Evolutionary conservation across 2,888 invertebrate genomes (phyloP).

Genomic region (Dermolepida albohirtum): DNA sequence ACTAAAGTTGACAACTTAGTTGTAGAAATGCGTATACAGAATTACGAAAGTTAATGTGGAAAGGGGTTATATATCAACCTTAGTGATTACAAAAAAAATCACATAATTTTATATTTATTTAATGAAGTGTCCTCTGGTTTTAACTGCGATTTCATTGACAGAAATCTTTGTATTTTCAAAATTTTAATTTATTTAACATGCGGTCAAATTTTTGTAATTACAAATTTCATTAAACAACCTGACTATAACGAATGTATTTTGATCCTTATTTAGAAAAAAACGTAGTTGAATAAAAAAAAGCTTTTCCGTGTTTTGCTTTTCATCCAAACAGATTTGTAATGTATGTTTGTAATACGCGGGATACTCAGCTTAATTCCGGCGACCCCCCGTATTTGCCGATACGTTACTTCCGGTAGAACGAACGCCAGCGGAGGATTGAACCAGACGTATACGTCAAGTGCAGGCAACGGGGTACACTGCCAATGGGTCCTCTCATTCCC

Average conservation of each 20-base stretch:
- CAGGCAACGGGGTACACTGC: conserved; percentile 57
- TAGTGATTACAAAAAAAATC: too few relatives aligned
- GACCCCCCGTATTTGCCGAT: conserved; percentile 53
- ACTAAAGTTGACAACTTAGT: too few relatives aligned
- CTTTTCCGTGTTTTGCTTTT: conserved; percentile 30
- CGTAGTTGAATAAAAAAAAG: conserved; percentile 16
- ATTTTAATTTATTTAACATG: too few relatives aligned
- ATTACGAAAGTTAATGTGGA: too few relatives aligned
- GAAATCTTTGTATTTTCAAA: too few relatives aligned
- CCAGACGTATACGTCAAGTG: conserved; percentile 65
- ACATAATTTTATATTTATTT: too few relatives aligned
- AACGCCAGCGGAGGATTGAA: conserved; percentile 54
- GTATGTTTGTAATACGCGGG: conserved; percentile 35
- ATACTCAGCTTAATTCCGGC: conserved; percentile 47
- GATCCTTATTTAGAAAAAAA: background rate
- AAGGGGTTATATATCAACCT: too few relatives aligned
- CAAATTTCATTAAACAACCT: too few relatives aligned
- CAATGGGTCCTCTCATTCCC: conserved; percentile 41
- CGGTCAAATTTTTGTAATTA: background rate
- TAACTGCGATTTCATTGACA: too few relatives aligned
- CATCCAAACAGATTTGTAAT: conserved; percentile 38
- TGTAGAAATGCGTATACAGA: too few relatives aligned
- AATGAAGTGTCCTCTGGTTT: too few relatives aligned
- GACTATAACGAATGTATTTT: too few relatives aligned
- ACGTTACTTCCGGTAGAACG: conserved; percentile 54